Conservation (phyloP, 2,113 vertebrate genomes). For the Cacatua alba region DNA sequence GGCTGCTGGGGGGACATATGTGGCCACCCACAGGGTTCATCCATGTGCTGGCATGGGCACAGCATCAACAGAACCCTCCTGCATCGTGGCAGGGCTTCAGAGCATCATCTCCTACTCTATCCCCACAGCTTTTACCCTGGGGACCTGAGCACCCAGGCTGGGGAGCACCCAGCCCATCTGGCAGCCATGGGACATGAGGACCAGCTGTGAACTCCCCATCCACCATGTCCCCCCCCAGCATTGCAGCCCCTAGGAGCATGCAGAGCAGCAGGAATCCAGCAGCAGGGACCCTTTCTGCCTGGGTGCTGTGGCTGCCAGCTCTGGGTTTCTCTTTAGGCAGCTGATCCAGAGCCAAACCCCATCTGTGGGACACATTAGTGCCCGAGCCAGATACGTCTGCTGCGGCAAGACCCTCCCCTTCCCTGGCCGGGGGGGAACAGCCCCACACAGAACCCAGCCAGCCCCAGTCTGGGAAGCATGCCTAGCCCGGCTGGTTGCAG, state of each 20-base stretch:
- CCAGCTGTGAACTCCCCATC: neutral
- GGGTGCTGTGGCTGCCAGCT: neutral
- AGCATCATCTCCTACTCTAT: neutral
- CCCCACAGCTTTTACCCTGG: accelerated
- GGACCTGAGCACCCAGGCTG: neutral
- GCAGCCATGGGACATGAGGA: neutral
- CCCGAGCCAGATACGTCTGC: neutral
- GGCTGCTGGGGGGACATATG: neutral
- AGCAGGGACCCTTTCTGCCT: neutral
- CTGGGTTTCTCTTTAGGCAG: conserved; percentile 47
- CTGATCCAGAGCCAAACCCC: conserved; percentile 63
- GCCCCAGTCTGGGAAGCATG: conserved; percentile 44
- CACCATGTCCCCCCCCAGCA: neutral
- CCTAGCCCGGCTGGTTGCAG: conserved; percentile 46
- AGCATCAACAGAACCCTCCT: neutral
- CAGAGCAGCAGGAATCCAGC: neutral
- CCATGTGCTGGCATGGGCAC: neutral
- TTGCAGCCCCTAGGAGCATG: neutral
- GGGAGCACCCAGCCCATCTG: neutral
- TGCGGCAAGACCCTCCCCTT: neutral
- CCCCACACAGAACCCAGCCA: neutral
- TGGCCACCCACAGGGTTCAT: neutral
- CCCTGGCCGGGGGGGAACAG: neutral
- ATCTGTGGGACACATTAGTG: conserved; percentile 59
- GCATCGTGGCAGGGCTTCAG: neutral